Evolutionary conservation across 2,113 vertebrate species (phyloP), one percentile per base, ranked within the genome.

Genomic region (Peucedramus taeniatus): DNA sequence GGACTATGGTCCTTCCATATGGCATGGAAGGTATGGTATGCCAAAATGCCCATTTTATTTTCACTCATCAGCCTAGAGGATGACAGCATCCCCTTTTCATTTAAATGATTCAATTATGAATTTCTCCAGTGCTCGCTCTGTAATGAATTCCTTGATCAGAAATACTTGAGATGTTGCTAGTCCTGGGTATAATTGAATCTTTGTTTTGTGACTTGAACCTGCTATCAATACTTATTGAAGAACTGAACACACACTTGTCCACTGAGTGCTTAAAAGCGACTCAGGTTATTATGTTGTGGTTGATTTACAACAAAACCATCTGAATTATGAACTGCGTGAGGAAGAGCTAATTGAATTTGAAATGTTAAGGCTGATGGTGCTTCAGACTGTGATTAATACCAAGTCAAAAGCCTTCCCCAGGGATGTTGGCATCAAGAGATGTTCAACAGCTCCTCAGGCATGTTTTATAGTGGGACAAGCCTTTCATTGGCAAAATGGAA

Each of bases 281-380:
- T 90, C 68, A 61, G 74, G 80, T 95, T 89, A 86, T 89, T 96
- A 71, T 69, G 81, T 85, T 94, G 94, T 39, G 91, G 87, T 60
- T 96, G 83, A 95, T 94, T 87, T 94, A 93, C 72, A 86, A 17
- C 72, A 96, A 93, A 96, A 75, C 61, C 57, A 33, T 24, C 56
- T 78, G 72, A 96, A 87, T 95, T 89, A 95, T 49, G 69, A 93
- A 84, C 69, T 78, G 72, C 0, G 1, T 78, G 85, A 94, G 79
- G 85, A 91, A 83, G 92, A 81, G 35, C 56, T 89, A 92, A 96
- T 96, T 96, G 85, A 92, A 96, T 95, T 57, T 82, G 69, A 91
- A 92, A 75, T 1, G 5, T 87, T 93, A 69, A 79, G 37, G 27
- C 76, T 93, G 86, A 16, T 7, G 4, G 65, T 86, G 37, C 86